Percentiles rank a stretch among this genome's conserved stretches.
phyloP scores from a whole-genome alignment of 35 echinoderm and acorn worm species.

The Heliocidaris erythrogramma region DNA sequence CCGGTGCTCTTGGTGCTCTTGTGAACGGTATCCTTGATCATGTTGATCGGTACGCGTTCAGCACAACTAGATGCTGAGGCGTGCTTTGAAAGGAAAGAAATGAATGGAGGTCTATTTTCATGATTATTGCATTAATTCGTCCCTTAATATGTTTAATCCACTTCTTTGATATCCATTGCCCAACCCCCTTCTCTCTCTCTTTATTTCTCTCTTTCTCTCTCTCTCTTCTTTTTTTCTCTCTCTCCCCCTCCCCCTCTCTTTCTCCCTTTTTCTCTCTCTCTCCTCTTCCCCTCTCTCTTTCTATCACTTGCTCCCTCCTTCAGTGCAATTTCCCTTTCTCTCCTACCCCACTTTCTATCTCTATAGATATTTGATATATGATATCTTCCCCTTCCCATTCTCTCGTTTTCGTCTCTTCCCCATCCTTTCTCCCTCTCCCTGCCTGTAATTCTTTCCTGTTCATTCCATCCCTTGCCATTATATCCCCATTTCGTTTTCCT shows the following conservation, averaged over 20 bases:
- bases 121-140: too few relatives aligned
- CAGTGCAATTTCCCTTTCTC: too few relatives aligned
- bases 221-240: not conserved
- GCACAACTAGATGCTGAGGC: not conserved
- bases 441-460: too few relatives aligned
- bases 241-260: not conserved
- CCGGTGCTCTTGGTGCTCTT: not conserved
- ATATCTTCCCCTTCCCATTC: not conserved
- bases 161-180: too few relatives aligned
- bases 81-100: not conserved
- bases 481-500: not conserved
- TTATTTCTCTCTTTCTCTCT: not conserved
- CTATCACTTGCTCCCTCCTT: too few relatives aligned
- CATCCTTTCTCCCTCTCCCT: too few relatives aligned
- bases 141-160: too few relatives aligned
- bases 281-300: too few relatives aligned
- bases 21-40: not conserved
- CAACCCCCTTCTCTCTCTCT: not conserved
- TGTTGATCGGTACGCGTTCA: not conserved
- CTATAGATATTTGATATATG: not conserved
- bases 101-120: too few relatives aligned
- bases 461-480: not conserved
- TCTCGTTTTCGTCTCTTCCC: not conserved
- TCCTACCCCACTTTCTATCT: not conserved
- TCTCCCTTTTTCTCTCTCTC: too few relatives aligned